Evolutionary conservation across 2,888 invertebrate genomes (phyloP), one percentile per base, ranked within the genome.

Genomic region (Drosophila mimetica): DNA sequence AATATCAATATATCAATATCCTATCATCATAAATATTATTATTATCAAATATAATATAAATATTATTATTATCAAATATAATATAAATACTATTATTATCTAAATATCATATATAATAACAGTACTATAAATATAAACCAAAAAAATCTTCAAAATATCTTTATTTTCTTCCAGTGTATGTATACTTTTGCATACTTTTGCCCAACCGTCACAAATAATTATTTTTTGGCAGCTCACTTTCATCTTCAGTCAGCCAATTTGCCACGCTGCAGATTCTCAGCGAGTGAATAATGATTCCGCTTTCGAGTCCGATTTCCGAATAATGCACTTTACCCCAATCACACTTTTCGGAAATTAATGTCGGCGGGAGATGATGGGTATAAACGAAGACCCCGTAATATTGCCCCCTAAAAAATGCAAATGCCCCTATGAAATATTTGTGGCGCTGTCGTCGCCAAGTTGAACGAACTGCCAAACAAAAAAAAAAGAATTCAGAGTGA

Each of bases 341-440:
- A 16, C 66, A 36, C 44, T 25, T 16, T 30, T 4, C 16, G 60
- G 18, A 87, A 47, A 65, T 72, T 71, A 48, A 70, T 63, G 59
- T 57, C 51, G 50, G 16, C 1, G 16, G 9, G 4, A 4, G 59
- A 20, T 41, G 51, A 54, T 54, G 14, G 37, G 53, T 63, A 74
- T 44, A 66, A n/a, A n/a, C n/a, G 34, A 52, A 47, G 74, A 63
- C 55, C 41, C 60, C 41, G 11, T 39, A 18, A 65, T 37, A 71
- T 71, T 77, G 30, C 14, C 30, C 50, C 54, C 54, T 16, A 18
- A 54, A 53, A 54, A 82, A 86, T 80, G 88, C 79, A 80, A 80
- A 87, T 85, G 83, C 66, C 79, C 22, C 76, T 65, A 72, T 88
- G 83, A 88, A 79, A 82, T 82, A 86, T 80, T 51, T 79, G 83